Evolutionary conservation across 1,140 invertebrate species (phyloP), one percentile per base, ranked within the genome.

Genomic region (Drosophila santomea): DNA sequence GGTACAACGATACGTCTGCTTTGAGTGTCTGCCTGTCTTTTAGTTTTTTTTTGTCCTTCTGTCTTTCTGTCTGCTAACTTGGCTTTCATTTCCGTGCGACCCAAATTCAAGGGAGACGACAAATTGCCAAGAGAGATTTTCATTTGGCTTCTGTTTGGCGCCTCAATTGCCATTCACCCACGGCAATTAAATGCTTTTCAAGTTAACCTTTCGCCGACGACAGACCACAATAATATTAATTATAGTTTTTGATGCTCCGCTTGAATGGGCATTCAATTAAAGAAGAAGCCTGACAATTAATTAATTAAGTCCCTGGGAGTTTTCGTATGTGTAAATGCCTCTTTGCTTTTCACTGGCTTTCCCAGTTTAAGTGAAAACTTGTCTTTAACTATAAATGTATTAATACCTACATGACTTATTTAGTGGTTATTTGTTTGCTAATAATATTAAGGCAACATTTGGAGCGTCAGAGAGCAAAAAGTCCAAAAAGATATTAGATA

Each of bases 201-300:
- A 47, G 63, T 68, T 68, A 50, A 57, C 68, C 52, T 72, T 58
- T 67, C 51, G 51, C 47, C 44, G 62, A 48, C 44, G 62, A 57
- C 52, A 50, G 59, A 39, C 57, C 38, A 57, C 67, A 50, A 69
- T 72, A 69, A 69, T 58, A 72, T 72, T 72, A 72, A 72, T 72
- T 72, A 72, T 72, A 72, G 63, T 58, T 69, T 68, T 67, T 38
- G 52, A 43, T 36, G 52, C 61, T 44, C 51, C n/a, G 14, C 39
- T 7, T 39, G 60, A 52, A 59, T 59, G 69, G 66, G 44, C 54
- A 38, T 59, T 60, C 69, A 73, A 71, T 73, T 73, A 73, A 73
- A 71, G 36, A 72, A 8, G 8, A 8, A 15, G 54, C 52, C 32
- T 59, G 54, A 41, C 38, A 73, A 72, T 73, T 51, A 72, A 71